Percentiles rank a stretch among this genome's conserved stretches.
These are phyloP conservation scores for Tenualosa thibaudeaui DNA, from an alignment of 2,797 vertebrate species.

Conservation along the genomic window DNA sequence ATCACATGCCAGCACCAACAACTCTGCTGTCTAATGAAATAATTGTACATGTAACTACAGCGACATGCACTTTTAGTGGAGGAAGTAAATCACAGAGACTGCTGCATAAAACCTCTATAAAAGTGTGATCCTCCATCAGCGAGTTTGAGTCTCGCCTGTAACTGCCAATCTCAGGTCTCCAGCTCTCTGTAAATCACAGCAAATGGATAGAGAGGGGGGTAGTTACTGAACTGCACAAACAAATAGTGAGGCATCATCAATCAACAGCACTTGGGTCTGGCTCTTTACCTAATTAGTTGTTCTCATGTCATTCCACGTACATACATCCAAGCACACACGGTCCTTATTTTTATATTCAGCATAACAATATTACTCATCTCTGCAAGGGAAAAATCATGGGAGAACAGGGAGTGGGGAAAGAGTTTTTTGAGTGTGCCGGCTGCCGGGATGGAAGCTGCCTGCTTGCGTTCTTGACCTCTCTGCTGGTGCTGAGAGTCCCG, in stretches of 20 bases:
- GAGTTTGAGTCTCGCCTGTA: background rate
- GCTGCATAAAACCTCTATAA: background rate
- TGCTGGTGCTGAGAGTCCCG: background rate
- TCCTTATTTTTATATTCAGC: background rate
- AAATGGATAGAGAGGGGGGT: background rate
- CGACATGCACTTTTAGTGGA: slow-evolving; percentile 18
- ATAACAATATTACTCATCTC: background rate
- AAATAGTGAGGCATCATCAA: background rate
- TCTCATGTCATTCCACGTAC: background rate
- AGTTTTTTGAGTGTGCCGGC: background rate
- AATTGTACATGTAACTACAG: slow-evolving; percentile 24
- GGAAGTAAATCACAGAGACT: slow-evolving; percentile 12
- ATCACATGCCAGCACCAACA: background rate
- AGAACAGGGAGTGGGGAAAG: background rate
- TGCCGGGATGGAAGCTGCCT: slow-evolving; percentile 5
- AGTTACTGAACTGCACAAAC: background rate
- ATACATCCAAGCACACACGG: background rate
- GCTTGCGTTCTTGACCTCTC: background rate
- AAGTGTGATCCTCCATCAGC: background rate
- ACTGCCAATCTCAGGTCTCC: background rate
- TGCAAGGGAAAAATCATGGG: background rate
- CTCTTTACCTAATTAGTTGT: background rate
- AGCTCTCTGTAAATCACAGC: slow-evolving; percentile 14
- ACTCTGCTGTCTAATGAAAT: slow-evolving; percentile 34
- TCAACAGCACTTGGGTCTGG: slow-evolving; percentile 1